Evolutionary conservation across 2,888 invertebrate genomes (phyloP).

Genomic region (Branchipolynoe longqiensis): DNA sequence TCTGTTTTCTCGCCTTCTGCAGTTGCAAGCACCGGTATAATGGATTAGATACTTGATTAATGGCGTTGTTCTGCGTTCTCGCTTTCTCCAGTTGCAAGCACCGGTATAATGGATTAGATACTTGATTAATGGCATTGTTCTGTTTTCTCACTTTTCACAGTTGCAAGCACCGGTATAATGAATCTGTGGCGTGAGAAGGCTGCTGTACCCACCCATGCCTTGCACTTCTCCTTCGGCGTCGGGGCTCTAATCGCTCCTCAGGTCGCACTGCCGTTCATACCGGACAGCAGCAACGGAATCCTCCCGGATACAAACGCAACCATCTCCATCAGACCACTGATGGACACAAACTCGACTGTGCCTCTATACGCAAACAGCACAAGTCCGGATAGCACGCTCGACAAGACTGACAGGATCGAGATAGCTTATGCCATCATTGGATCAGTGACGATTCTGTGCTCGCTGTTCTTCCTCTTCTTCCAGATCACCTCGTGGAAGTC

Average conservation of each 20-base stretch:
- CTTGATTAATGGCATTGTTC: too few species aligned
- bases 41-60: too few species aligned
- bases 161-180: conserved; percentile 54
- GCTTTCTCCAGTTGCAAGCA: conserved; percentile 51
- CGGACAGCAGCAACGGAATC: not conserved
- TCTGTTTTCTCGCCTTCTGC: too few species aligned
- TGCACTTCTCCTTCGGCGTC: conserved; percentile 62
- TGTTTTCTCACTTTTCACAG: conserved; percentile 6
- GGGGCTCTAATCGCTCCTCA: conserved; percentile 63
- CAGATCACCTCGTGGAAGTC: not conserved
- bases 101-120: conserved; percentile 32
- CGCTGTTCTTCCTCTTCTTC: conserved; percentile 17
- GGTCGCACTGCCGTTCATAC: conserved; percentile 58
- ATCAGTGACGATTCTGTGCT: not conserved
- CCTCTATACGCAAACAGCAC: conserved; percentile 1
- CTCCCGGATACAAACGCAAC: not conserved
- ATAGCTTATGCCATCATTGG: conserved; percentile 42
- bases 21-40: too few species aligned
- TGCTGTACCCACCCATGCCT: conserved; percentile 53
- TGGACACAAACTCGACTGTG: not conserved
- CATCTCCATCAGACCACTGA: too few species aligned
- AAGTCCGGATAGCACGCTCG: not conserved
- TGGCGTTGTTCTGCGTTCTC: too few species aligned
- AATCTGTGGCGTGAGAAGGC: conserved; percentile 60
- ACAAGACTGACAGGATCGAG: conserved; percentile 6